Base-by-base conservation (phyloP, 2,797 vertebrate species). In the Myripristis murdjan region DNA sequence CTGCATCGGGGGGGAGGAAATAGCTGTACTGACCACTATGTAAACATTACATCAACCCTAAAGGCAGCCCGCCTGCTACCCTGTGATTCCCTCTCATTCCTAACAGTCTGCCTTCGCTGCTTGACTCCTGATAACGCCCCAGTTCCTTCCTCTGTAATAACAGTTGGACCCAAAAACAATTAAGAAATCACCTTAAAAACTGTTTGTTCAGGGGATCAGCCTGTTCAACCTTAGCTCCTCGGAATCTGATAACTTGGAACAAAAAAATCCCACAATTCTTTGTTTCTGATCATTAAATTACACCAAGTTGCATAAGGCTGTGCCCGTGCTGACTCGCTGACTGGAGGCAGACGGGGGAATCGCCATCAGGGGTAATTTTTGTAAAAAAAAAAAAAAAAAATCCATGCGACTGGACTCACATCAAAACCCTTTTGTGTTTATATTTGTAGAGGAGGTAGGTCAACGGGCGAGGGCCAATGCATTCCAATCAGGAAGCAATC, bases 41-140 rank as follows among this genome's bases (percentile, higher is more conserved):
- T 91, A 93, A 93, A 93, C 90, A 93, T 92, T 90, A 92, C 91
- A 91, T 93, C 89, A 92, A 83, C 76, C 82, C 77, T 75, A 64
- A 84, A 89, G 75, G 71, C 83, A 65, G 81, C 55, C 52, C 0
- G 66, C 55, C 75, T 68, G 77, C 75, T 79, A 70, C 74, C 68
- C 73, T 63, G 33, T 24, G 62, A 81, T 70, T 86, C 77, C 70
- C 64, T 71, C 64, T 39, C 68, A 88, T 70, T 87, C 77, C 79
- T 51, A 54, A n/a, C 75, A 68, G 81, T 61, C 70, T 53, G 70
- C 64, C 71, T 65, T 75, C 41, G 64, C 84, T 75, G 71, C 59
- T 64, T 8, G 14, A 58, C 64, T 82, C 73, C 82, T 75, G 92
- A 93, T 92, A 92, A 91, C 73, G 51, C 52, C 56, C 62, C 23